Evolutionary conservation across 2,797 vertebrate genomes (phyloP), one percentile per base, ranked within the genome.

Genomic region (Agapornis canus): DNA sequence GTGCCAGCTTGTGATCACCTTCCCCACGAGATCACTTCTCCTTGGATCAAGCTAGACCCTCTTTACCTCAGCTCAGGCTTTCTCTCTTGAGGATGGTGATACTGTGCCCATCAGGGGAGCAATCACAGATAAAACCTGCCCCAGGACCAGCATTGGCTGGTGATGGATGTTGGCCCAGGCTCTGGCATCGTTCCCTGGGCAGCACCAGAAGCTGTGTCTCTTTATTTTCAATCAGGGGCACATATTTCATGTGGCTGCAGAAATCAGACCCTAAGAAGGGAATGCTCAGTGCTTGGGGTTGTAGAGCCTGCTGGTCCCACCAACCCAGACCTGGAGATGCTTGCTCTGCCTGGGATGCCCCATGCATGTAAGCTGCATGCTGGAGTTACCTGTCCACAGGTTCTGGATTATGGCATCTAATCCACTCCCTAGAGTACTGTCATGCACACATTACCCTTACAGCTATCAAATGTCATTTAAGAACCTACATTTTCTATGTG

Each of bases 1-100:
- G 8, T 27, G 40, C 18, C 21, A 42, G 5, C 37, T 43, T 0
- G 0, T 61, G 56, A 13, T 6, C 35, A 25, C n/a, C 8, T 7
- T 70, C 11, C 11, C 49, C 20, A 15, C 18, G 13, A 64, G 13
- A 27, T 19, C n/a, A 3, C 13, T 73, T 51, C 40, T 48, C 15
- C 39, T 51, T 10, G 19, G 27, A 61, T 23, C 27, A n/a, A 16
- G 25, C 2, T 79, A 40, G 23, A 60, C 9, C 2, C 0, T 65
- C 14, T 60, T 84, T 39, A 13, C 29, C 35, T 43, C 29, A 40
- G 1, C 17, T 40, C 47, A 12, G 35, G 13, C 57, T 90, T 82
- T 71, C 9, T 71, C 17, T 77, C 57, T 68, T 39, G n/a, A 43
- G 13, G 26, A 18, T 2, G 4, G 11, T 32, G 43, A 54, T 16